Conservation (phyloP, 1,140 invertebrate genomes). For the Hyposmocoma kahamanoa region DNA sequence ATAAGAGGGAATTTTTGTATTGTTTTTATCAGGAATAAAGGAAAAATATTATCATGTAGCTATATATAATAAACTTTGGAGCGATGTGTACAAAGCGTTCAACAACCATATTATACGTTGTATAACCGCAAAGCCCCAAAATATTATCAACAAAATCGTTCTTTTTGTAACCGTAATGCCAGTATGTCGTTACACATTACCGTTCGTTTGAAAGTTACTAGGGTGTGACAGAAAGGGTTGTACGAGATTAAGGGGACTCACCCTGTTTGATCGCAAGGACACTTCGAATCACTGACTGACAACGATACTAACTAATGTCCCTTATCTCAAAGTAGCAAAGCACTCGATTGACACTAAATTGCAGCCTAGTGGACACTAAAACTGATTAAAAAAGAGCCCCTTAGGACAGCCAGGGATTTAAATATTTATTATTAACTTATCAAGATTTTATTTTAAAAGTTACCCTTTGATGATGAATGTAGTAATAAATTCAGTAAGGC, state of each 20-base stretch:
- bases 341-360: too few relatives aligned
- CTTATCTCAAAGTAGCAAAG: neutral
- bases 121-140: too few relatives aligned
- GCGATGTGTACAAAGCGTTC: too few relatives aligned
- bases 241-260: constrained; percentile 41
- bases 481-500: too few relatives aligned
- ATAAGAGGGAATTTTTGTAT: too few relatives aligned
- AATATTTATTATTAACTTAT: constrained; percentile 2
- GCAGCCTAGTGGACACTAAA: neutral
- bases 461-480: too few relatives aligned
- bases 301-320: neutral
- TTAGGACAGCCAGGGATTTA: constrained; percentile 1
- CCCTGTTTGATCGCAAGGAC: constrained; percentile 26
- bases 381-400: neutral
- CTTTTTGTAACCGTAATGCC: neutral
- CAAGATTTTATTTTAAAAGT: neutral
- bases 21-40: too few relatives aligned
- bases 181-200: constrained; percentile 18
- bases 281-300: constrained; percentile 15
- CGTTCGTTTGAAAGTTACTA: constrained; percentile 30
- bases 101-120: too few relatives aligned
- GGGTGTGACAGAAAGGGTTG: constrained; percentile 53
- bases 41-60: too few relatives aligned
- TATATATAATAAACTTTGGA: too few relatives aligned
- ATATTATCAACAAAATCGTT: too few relatives aligned